A percentile compares a stretch with the other conserved stretches of the same genome.
These are phyloP conservation scores for Hesperia comma DNA, from an alignment of 2,888 invertebrate species.

Conservation along the genomic window DNA sequence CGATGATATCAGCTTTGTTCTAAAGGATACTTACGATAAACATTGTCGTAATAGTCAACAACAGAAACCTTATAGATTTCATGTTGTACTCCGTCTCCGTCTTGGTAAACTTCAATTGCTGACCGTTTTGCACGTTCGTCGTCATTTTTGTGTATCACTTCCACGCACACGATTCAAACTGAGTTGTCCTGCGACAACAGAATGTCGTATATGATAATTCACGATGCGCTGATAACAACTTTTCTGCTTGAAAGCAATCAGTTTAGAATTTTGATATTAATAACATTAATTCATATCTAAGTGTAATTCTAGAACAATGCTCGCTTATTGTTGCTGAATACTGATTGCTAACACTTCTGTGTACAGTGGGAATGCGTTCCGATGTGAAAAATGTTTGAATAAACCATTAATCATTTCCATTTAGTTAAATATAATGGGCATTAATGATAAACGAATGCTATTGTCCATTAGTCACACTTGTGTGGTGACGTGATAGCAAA, in stretches of 20 bases:
- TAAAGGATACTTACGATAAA: conserved; percentile 67
- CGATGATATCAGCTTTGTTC: not conserved
- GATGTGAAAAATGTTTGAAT: not conserved
- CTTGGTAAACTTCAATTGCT: conserved; percentile 67
- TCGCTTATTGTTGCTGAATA: conserved; percentile 3
- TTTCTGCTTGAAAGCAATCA: conserved; percentile 33
- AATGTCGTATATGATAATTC: conserved; percentile 39
- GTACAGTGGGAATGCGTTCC: not conserved
- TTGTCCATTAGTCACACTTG: conserved; percentile 29
- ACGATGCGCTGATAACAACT: conserved; percentile 57
- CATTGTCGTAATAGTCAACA: conserved; percentile 75
- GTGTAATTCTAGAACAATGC: conserved; percentile 17
- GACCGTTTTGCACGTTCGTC: conserved; percentile 46
- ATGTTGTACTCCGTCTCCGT: conserved; percentile 75
- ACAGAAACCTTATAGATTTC: conserved; percentile 76
- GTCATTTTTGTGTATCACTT: conserved; percentile 45
- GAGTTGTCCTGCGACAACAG: conserved; percentile 27
- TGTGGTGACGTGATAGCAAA: conserved; percentile 15
- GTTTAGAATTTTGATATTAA: conserved; percentile 24
- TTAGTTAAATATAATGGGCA: conserved; percentile 13
- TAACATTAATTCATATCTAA: not conserved
- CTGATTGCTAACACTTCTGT: not conserved
- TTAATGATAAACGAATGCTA: conserved; percentile 31
- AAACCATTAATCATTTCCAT: conserved; percentile 1
- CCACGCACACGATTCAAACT: conserved; percentile 22